Evolutionary conservation across 2,797 vertebrate species (phyloP).

Genomic region (Lithobates pipiens): DNA sequence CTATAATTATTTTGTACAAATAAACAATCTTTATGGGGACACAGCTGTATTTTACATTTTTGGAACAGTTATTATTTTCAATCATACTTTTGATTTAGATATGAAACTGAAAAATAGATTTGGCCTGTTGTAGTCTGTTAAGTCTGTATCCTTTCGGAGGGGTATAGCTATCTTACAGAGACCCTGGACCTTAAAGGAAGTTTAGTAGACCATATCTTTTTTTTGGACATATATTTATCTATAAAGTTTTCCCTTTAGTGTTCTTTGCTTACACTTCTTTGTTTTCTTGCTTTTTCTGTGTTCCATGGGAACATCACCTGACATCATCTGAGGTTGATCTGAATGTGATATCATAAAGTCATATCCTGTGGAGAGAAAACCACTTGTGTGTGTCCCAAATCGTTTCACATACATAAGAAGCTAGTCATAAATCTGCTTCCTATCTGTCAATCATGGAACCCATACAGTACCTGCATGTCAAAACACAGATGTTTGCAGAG

Average conservation of each 20-base stretch:
- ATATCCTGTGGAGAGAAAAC: slow-evolving; percentile 3
- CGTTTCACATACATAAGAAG: slow-evolving; percentile 29
- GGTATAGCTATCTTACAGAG: too few species aligned
- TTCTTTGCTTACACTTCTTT: not conserved
- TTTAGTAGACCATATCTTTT: too few species aligned
- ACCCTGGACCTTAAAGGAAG: not conserved
- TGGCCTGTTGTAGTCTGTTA: too few species aligned
- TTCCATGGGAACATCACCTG: slow-evolving; percentile 6
- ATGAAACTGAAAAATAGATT: too few species aligned
- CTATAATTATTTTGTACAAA: too few species aligned
- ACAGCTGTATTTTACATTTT: too few species aligned
- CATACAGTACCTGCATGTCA: slow-evolving; percentile 26
- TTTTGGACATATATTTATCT: not conserved
- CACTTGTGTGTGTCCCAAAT: slow-evolving; percentile 22
- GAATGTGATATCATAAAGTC: slow-evolving; percentile 49
- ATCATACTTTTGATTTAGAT: too few species aligned
- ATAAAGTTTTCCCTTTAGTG: not conserved
- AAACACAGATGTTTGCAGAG: slow-evolving; percentile 41
- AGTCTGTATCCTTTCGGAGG: too few species aligned
- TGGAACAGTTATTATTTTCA: too few species aligned
- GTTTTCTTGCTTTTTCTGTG: slow-evolving; percentile 17
- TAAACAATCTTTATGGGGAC: too few species aligned
- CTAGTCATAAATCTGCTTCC: slow-evolving; percentile 32
- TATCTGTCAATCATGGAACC: slow-evolving; percentile 39
- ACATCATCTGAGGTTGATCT: slow-evolving; percentile 29